Evolutionary conservation across 2,888 invertebrate species (phyloP).

Genomic region (Ophion ellenae): DNA sequence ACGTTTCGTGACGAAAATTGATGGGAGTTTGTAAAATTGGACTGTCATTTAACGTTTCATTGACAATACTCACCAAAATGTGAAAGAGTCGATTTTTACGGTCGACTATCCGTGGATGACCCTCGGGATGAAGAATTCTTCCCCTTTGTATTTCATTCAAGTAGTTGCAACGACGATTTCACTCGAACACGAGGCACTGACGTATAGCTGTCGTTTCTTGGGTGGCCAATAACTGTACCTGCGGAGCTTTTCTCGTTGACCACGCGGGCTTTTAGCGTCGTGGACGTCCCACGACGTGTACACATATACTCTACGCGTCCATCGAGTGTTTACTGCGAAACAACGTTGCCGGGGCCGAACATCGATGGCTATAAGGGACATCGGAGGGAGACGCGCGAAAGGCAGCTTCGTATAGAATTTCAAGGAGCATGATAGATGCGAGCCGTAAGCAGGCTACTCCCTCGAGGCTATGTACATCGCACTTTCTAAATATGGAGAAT

Average conservation of each 20-base stretch:
- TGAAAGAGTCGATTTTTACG: too few relatives aligned
- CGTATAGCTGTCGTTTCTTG: neutral
- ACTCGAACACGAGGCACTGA: neutral
- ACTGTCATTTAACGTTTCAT: too few relatives aligned
- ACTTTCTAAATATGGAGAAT: slow-evolving; percentile 11
- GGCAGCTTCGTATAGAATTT: neutral
- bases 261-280: neutral
- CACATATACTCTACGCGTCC: neutral
- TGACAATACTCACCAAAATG: too few relatives aligned
- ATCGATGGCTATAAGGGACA: neutral
- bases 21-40: too few relatives aligned
- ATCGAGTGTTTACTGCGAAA: slow-evolving; percentile 7
- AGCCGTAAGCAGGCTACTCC: neutral
- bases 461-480: neutral
- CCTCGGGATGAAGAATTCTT: neutral
- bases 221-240: slow-evolving; percentile 32
- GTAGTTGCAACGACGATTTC: neutral
- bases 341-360: slow-evolving; percentile 3
- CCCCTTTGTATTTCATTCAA: neutral
- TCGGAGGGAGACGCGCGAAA: neutral
- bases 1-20: too few relatives aligned
- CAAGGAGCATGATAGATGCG: neutral
- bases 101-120: too few relatives aligned
- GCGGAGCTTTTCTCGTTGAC: neutral
- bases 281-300: slow-evolving; percentile 7